Conservation (phyloP, 2,797 vertebrate species). For the Tokudaia tokunoshimensis region DNA sequence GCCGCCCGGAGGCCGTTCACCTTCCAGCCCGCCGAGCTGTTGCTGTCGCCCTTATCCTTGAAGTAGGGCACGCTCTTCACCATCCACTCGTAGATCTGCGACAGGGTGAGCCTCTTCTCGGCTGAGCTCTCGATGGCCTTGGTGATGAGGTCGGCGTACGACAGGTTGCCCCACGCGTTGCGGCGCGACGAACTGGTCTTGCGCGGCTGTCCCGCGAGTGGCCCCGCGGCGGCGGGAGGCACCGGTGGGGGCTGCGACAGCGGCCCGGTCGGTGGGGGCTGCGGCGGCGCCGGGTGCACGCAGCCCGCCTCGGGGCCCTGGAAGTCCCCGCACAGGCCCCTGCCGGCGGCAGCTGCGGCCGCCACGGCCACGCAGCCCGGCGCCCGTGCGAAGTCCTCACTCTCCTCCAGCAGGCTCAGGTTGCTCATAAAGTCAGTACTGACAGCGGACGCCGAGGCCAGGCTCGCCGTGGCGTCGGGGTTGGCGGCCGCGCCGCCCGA, state of each 20-base stretch:
- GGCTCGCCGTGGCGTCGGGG: constrained; percentile 91
- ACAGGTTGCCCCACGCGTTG: constrained; percentile 99
- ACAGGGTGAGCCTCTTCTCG: constrained; percentile 96
- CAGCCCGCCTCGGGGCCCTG: constrained; percentile 92
- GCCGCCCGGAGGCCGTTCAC: constrained; percentile 85
- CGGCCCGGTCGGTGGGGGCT: constrained; percentile 87
- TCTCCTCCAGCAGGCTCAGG: constrained; percentile 94
- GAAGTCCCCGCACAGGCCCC: constrained; percentile 92
- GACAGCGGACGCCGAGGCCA: constrained; percentile 82
- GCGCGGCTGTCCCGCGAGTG: constrained; percentile 91
- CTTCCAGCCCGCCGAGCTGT: constrained; percentile 99
- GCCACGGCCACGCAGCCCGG: constrained; percentile 85
- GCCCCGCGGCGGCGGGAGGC: constrained; percentile 90
- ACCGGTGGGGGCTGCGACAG: constrained; percentile 92
- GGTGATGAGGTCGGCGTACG: constrained; percentile 98
- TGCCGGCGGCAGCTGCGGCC: constrained; percentile 73
- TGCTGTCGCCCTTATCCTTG: constrained; percentile 99
- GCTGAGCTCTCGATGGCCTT: constrained; percentile 98
- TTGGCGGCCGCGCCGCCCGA: constrained; percentile 72
- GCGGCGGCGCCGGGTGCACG: constrained; percentile 88
- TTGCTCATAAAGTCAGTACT: constrained; percentile 92
- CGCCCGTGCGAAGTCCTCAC: constrained; percentile 92
- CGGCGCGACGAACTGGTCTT: constrained; percentile 97
- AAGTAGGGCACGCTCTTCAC: constrained; percentile 98
- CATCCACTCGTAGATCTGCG: constrained; percentile 99